Percentiles rank a stretch among this genome's conserved stretches.
phyloP scores from a whole-genome alignment of 2,113 vertebrate species.

The Eptatretus burgeri region DNA sequence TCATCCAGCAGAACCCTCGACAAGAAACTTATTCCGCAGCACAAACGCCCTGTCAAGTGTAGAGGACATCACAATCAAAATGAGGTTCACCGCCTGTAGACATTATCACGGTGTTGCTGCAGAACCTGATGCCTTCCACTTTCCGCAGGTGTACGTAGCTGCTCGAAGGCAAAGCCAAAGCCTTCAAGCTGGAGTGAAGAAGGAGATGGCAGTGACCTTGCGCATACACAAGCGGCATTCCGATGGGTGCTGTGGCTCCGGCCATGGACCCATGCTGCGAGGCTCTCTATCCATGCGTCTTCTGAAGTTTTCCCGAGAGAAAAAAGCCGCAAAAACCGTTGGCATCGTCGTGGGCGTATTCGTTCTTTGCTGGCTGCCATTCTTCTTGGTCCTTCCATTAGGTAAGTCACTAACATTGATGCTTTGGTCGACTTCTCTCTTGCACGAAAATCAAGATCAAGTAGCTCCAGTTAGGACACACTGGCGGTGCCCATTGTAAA shows the following conservation, averaged over 20 bases:
- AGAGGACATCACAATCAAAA: too few species aligned
- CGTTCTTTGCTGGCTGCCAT: constrained; percentile 64
- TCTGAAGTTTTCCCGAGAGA: constrained; percentile 70
- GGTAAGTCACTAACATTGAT: constrained; percentile 23
- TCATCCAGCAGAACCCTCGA: too few species aligned
- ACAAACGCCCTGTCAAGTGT: too few species aligned
- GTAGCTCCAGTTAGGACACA: too few species aligned
- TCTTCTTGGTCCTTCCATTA: constrained; percentile 60
- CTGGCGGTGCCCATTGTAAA: too few species aligned
- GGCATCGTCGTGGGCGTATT: constrained; percentile 86
- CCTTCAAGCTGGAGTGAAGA: constrained; percentile 74
- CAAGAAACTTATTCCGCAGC: too few species aligned
- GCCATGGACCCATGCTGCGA: constrained; percentile 35
- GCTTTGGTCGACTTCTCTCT: background rate
- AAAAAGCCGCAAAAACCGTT: constrained; percentile 73
- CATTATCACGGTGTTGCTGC: too few species aligned
- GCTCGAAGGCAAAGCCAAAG: constrained; percentile 85
- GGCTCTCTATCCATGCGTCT: constrained; percentile 62
- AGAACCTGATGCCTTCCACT: too few species aligned
- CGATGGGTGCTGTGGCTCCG: constrained; percentile 32
- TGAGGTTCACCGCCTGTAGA: too few species aligned
- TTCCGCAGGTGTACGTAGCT: constrained; percentile 40
- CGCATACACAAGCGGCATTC: constrained; percentile 61
- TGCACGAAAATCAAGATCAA: background rate
- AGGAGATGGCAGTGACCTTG: constrained; percentile 64